A percentile compares a stretch with the other conserved stretches of the same genome.
phyloP scores from a whole-genome alignment of 37 sponge, comb jelly and placozoan species.

The Ianthella basta region DNA sequence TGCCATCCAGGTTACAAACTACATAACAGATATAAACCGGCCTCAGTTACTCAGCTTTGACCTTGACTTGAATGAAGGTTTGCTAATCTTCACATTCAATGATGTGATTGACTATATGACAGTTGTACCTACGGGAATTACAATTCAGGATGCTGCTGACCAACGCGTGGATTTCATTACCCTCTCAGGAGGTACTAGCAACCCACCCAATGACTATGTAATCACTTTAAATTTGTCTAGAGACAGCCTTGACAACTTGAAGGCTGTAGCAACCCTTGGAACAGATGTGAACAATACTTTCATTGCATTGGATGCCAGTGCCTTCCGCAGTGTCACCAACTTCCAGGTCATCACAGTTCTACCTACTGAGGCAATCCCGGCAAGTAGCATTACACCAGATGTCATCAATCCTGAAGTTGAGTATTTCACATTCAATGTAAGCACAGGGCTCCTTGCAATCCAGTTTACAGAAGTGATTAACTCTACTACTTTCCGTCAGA shows the following conservation, averaged over 20 bases:
- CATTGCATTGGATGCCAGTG: constrained; percentile 59
- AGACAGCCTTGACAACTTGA: constrained; percentile 63
- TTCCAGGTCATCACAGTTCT: constrained; percentile 51
- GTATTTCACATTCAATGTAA: constrained; percentile 72
- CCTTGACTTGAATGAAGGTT: constrained; percentile 70
- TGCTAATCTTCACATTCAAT: constrained; percentile 75
- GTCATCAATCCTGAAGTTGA: constrained; percentile 49
- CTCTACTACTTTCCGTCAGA: constrained; percentile 50
- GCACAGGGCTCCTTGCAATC: constrained; percentile 62
- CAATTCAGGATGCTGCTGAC: constrained; percentile 57
- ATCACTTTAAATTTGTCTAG: constrained; percentile 49
- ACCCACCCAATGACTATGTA: constrained; percentile 49
- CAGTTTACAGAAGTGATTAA: constrained; percentile 83
- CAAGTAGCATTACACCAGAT: constrained; percentile 55
- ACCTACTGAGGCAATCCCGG: constrained; percentile 56
- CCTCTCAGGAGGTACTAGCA: constrained; percentile 36
- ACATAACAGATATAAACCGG: constrained; percentile 61
- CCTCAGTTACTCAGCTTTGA: constrained; percentile 63
- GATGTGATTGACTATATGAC: constrained; percentile 77
- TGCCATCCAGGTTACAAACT: constrained; percentile 53
- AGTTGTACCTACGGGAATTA: constrained; percentile 45
- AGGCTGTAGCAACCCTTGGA: constrained; percentile 54
- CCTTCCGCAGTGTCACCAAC: constrained; percentile 60
- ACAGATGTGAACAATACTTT: constrained; percentile 66
- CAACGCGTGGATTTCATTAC: constrained; percentile 28